phyloP scores from a whole-genome alignment of 2,888 invertebrate species.

The Biston betularia region DNA sequence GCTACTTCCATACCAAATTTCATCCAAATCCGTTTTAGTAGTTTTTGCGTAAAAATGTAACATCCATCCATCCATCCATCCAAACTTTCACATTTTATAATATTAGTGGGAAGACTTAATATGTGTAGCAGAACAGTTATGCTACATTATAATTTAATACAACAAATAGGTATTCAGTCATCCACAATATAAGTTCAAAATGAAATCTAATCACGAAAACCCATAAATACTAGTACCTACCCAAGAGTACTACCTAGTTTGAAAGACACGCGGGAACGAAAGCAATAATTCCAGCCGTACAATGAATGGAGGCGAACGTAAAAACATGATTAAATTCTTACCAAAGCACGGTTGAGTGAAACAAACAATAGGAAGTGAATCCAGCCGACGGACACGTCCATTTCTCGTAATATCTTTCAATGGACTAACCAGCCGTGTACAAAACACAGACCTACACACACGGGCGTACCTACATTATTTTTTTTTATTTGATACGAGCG shows the following conservation, averaged over 20 bases:
- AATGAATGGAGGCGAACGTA: constrained; percentile 32
- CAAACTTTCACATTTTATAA: no score
- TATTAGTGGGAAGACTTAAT: no score
- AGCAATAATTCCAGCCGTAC: constrained; percentile 36
- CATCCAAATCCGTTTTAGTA: no score
- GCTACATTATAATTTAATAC: no score
- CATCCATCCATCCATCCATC: no score
- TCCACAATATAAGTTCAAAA: constrained; percentile 7
- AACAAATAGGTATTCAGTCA: neutral
- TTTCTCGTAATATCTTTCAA: constrained; percentile 48
- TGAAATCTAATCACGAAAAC: constrained; percentile 23
- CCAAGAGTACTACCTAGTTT: neutral
- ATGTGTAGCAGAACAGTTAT: no score
- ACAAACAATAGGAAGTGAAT: constrained; percentile 52
- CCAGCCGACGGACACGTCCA: constrained; percentile 50
- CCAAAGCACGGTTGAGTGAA: constrained; percentile 54
- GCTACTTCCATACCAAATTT: no score
- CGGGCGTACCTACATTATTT: neutral
- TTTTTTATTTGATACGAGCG: constrained; percentile 2
- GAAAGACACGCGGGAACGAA: constrained; percentile 31
- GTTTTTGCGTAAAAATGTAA: no score
- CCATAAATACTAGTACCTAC: constrained; percentile 20
- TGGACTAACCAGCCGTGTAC: constrained; percentile 44
- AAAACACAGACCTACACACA: constrained; percentile 1
- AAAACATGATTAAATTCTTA: constrained; percentile 56